phyloP scores from a whole-genome alignment of 2,113 vertebrate genomes.

The Corapipo altera region DNA sequence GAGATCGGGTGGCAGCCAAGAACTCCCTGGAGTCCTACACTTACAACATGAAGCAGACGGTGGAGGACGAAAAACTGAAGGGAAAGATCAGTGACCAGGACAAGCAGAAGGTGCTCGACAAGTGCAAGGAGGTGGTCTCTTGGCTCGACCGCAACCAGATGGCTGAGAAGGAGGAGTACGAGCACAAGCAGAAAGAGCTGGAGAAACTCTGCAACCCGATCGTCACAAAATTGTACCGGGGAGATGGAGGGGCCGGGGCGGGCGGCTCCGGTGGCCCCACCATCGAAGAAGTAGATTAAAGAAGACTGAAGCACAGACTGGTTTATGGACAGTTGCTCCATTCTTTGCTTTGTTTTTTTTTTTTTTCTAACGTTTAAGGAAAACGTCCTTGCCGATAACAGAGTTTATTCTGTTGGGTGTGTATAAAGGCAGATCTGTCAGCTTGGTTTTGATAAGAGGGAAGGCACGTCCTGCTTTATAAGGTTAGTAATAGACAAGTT shows the following conservation, averaged over 20 bases:
- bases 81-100: slow-evolving; percentile 83
- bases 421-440: slow-evolving; percentile 66
- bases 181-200: slow-evolving; percentile 84
- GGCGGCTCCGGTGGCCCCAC: slow-evolving; percentile 76
- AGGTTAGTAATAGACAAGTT: slow-evolving; percentile 72
- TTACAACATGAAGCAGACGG: slow-evolving; percentile 81
- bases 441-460: slow-evolving; percentile 68
- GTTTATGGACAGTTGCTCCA: slow-evolving; percentile 64
- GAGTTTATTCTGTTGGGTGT: slow-evolving; percentile 66
- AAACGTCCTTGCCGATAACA: slow-evolving; percentile 66
- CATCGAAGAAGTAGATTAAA: slow-evolving; percentile 84
- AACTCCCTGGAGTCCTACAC: slow-evolving; percentile 81
- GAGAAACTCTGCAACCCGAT: slow-evolving; percentile 84
- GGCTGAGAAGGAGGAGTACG: slow-evolving; percentile 83
- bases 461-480: slow-evolving; percentile 70
- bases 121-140: slow-evolving; percentile 78
- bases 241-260: slow-evolving; percentile 60
- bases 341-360: slow-evolving; percentile 44
- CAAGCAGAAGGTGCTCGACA: slow-evolving; percentile 78
- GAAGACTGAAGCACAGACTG: slow-evolving; percentile 31
- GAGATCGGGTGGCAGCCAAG: slow-evolving; percentile 78
- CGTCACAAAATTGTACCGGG: slow-evolving; percentile 82
- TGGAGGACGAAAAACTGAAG: slow-evolving; percentile 82
- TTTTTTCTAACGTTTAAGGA: slow-evolving; percentile 64
- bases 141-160: slow-evolving; percentile 85